A percentile compares a stretch with the other conserved stretches of the same genome.
Evolutionary conservation across 1,140 invertebrate species (phyloP).

Genomic region (Cryptotermes secundus): DNA sequence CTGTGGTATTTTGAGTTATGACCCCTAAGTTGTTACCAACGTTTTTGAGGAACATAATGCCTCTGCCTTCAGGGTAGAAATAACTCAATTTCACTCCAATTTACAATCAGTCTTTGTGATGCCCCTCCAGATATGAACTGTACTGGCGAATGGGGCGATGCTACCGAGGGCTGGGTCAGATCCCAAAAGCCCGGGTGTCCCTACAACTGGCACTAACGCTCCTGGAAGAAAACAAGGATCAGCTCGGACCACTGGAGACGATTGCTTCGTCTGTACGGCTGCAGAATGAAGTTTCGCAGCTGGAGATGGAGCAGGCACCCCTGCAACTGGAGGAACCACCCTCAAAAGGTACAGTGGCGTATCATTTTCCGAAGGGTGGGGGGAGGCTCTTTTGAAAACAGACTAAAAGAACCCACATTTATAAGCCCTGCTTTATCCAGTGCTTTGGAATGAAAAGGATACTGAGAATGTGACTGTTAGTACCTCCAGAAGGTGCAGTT

Average conservation of each 20-base stretch:
- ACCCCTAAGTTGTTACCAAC: no score
- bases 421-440: no score
- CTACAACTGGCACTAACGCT: constrained; percentile 27
- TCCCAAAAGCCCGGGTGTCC: constrained; percentile 56
- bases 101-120: neutral
- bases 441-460: no score
- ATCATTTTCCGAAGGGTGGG: neutral
- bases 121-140: constrained; percentile 45
- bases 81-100: no score
- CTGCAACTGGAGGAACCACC: neutral
- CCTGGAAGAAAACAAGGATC: neutral
- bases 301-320: neutral
- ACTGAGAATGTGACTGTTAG: no score
- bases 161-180: constrained; percentile 57
- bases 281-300: constrained; percentile 14
- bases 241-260: constrained; percentile 20
- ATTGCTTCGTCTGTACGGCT: neutral
- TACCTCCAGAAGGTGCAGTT: no score
- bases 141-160: constrained; percentile 63
- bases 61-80: no score
- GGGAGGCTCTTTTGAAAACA: neutral
- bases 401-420: no score
- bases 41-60: no score
- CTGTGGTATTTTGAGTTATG: no score
- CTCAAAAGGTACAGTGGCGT: neutral